Percentiles rank a stretch among this genome's conserved stretches.
These are phyloP conservation scores for Parasteatoda lunata DNA, from an alignment of 2,888 invertebrate species.

Conservation along the genomic window DNA sequence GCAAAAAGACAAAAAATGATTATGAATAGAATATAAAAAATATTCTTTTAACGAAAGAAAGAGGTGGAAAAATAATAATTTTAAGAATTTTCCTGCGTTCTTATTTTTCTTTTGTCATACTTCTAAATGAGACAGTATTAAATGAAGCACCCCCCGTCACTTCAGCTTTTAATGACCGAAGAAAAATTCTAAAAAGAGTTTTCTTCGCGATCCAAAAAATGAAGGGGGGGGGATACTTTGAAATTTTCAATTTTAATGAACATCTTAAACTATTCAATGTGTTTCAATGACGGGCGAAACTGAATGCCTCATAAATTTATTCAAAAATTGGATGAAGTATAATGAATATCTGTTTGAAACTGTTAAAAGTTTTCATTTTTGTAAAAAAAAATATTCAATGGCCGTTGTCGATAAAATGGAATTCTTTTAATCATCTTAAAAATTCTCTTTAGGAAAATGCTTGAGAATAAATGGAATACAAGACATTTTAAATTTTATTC, in stretches of 20 bases:
- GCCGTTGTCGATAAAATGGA: too few relatives aligned
- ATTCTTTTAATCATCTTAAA: too few relatives aligned
- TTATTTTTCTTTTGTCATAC: conserved; percentile 30
- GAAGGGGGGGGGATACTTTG: not conserved
- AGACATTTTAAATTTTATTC: too few relatives aligned
- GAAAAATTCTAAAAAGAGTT: not conserved
- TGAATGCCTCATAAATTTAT: not conserved
- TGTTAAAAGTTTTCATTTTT: too few relatives aligned
- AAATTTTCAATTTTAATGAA: conserved; percentile 41
- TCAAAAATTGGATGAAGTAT: too few relatives aligned
- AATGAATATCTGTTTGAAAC: too few relatives aligned
- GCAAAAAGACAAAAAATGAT: conserved; percentile 8
- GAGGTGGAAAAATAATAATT: conserved; percentile 15
- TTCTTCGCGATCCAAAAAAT: not conserved
- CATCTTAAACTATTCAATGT: not conserved
- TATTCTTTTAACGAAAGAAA: not conserved
- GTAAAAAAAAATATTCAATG: too few relatives aligned
- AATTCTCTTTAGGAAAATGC: too few relatives aligned
- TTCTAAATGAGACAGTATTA: conserved; percentile 47
- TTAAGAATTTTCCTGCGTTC: conserved; percentile 40
- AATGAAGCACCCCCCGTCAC: conserved; percentile 14
- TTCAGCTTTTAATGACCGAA: conserved; percentile 44
- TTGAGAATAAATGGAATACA: too few relatives aligned
- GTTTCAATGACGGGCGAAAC: not conserved
- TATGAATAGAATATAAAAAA: not conserved